Percentiles rank a stretch among this genome's conserved stretches.
Conservation (phyloP, 2,888 invertebrate genomes). For the Blera fallax region DNA sequence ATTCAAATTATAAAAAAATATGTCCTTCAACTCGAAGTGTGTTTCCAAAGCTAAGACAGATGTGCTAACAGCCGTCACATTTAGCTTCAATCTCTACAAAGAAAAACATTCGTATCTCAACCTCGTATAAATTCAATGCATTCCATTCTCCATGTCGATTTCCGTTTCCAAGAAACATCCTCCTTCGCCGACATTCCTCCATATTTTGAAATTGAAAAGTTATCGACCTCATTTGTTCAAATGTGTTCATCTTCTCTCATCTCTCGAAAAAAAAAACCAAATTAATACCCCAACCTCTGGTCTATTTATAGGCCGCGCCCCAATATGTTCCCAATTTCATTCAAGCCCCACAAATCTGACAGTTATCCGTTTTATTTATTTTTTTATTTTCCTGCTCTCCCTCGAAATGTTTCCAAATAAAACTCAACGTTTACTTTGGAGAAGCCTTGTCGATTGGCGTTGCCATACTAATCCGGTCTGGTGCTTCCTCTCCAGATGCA, state of each 20-base stretch:
- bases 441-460: neutral
- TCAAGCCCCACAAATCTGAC: conserved; percentile 29
- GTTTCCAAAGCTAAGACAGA: neutral
- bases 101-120: neutral
- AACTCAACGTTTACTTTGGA: conserved; percentile 34
- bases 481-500: conserved; percentile 28
- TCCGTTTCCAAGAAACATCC: conserved; percentile 9
- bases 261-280: conserved; percentile 11
- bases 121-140: neutral
- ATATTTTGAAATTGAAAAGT: conserved; percentile 36
- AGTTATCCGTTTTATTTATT: conserved; percentile 12
- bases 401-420: conserved; percentile 8
- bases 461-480: neutral
- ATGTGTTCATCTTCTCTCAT: conserved; percentile 20
- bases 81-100: neutral
- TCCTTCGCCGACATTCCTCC: neutral
- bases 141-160: neutral
- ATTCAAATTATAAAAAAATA: no score
- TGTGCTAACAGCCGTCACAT: neutral
- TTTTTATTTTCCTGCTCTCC: neutral
- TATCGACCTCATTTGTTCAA: conserved; percentile 54
- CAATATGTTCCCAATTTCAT: conserved; percentile 21
- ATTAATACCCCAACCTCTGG: conserved; percentile 18
- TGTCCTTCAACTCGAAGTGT: no score
- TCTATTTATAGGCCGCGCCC: conserved; percentile 16